These are phyloP conservation scores for Limonius californicus DNA, from an alignment of 1,140 invertebrate species.

Conservation along the genomic window DNA sequence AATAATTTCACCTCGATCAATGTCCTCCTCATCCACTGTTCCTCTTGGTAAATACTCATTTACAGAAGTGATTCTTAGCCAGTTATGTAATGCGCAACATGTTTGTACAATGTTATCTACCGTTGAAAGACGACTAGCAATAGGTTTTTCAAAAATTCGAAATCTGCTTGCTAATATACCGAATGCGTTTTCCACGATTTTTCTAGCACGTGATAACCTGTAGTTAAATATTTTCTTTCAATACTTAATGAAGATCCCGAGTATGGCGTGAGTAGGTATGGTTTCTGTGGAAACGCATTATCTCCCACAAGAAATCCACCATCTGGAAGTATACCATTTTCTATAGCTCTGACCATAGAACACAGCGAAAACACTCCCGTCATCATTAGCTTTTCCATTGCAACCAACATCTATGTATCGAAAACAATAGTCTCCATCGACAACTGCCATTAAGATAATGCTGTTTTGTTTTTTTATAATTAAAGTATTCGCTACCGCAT, in stretches of 20 bases:
- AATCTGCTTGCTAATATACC: slow-evolving; percentile 27
- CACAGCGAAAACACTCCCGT: background rate
- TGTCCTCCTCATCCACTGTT: slow-evolving; percentile 9
- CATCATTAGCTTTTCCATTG: slow-evolving; percentile 3
- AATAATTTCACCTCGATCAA: slow-evolving; percentile 8
- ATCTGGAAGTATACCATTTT: slow-evolving; percentile 11
- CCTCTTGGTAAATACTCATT: slow-evolving; percentile 3
- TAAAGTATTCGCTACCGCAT: slow-evolving; percentile 43
- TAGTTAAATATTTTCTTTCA: slow-evolving; percentile 21
- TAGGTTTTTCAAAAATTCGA: slow-evolving; percentile 20
- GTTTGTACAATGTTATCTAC: slow-evolving; percentile 1
- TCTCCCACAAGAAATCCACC: slow-evolving; percentile 34
- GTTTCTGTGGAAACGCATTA: slow-evolving; percentile 32
- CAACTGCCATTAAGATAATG: slow-evolving; percentile 41
- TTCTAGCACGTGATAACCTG: slow-evolving; percentile 22
- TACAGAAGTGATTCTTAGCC: background rate
- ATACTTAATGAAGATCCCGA: background rate
- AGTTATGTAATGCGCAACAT: slow-evolving; percentile 2
- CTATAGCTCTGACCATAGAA: slow-evolving; percentile 23
- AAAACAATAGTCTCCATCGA: slow-evolving; percentile 16
- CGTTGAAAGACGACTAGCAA: background rate
- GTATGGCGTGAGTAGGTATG: slow-evolving; percentile 17
- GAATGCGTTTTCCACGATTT: slow-evolving; percentile 27
- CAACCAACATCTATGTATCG: slow-evolving; percentile 10
- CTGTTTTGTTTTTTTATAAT: slow-evolving; percentile 45